Base-by-base conservation (phyloP, 2,797 vertebrate genomes). In the Catamblyrhynchus diadema region DNA sequence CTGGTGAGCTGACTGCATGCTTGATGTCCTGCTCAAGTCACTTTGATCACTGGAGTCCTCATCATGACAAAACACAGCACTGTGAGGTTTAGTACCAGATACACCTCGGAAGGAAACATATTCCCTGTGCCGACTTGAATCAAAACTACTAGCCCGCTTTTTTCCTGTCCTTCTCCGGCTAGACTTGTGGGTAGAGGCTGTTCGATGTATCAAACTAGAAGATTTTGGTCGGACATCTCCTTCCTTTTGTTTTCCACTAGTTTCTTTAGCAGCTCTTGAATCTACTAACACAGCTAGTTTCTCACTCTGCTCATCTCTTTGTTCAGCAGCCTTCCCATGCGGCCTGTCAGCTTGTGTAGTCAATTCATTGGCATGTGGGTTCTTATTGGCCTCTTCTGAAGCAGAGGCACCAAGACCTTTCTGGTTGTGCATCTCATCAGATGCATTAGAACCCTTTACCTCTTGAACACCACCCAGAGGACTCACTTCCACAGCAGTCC, bases 11-110 rank as follows among this genome's bases (percentile, higher is more conserved):
- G 99, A 99, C 96, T 98, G 99, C 91, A 99, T 98, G 86, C 99
- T 99, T 77, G 99, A 99, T 75, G 99, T 98, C 91, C 98, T 98
- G 97, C 99, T 99, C 94, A 99, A 97, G 97, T 99, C 99, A 73
- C 99, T 99, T 96, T 99, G 99, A 98, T 99, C 99, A 88, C 99
- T 99, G 32, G 98, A 99, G 97, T 99, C 99, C 91, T 99, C 99
- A 25, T 99, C 99, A 0, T 98, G 98, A 92, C 98, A 98, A 88
- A 99, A 99, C 53, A 98, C 97, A 62, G 98, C 98, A 78, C 99
- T 99, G 89, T 98, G 98, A 71, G 99, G 99, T 97, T 99, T 99
- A 95, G 97, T 97, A 95, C 96, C 97, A 91, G 99, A 98, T 84
- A 98, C 97, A 20, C 98, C 98, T 67, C 99, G 98, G 90, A 99